These are phyloP conservation scores for Petroica traversi DNA, from an alignment of 2,113 vertebrate species.

Conservation along the genomic window DNA sequence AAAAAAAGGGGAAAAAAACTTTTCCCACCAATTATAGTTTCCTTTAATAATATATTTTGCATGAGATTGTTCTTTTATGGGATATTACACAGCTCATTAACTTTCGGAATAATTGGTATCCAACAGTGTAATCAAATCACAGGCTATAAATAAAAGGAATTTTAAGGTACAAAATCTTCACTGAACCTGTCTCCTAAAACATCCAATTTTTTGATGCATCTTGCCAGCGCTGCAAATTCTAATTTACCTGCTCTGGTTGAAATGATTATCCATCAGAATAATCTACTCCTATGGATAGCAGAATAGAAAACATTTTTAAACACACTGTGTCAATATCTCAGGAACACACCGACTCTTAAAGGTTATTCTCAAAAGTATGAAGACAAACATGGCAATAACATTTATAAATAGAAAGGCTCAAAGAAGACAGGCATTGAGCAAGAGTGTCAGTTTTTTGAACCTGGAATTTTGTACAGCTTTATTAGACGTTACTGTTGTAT, in stretches of 20 bases:
- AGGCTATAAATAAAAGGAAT: slow-evolving; percentile 22
- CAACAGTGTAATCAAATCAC: slow-evolving; percentile 6
- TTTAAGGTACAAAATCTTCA: background rate
- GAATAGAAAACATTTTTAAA: background rate
- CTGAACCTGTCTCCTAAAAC: background rate
- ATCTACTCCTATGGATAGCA: background rate
- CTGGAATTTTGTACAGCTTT: background rate
- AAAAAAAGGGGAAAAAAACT: rapidly evolving
- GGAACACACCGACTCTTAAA: background rate
- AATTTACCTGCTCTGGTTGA: background rate
- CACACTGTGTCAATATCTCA: background rate
- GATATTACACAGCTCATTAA: slow-evolving; percentile 27
- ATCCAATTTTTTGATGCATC: background rate
- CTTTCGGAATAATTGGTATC: slow-evolving; percentile 26
- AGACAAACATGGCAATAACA: background rate
- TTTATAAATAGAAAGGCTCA: background rate
- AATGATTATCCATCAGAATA: background rate
- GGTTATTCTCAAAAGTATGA: background rate
- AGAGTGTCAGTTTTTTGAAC: background rate
- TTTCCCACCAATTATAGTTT: background rate
- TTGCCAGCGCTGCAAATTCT: background rate
- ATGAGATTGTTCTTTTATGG: slow-evolving; percentile 14
- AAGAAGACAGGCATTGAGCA: background rate
- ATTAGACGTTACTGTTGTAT: background rate
- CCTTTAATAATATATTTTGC: slow-evolving; percentile 15